phyloP scores from a whole-genome alignment of 2,113 vertebrate genomes.

The Rhagologus leucostigma region DNA sequence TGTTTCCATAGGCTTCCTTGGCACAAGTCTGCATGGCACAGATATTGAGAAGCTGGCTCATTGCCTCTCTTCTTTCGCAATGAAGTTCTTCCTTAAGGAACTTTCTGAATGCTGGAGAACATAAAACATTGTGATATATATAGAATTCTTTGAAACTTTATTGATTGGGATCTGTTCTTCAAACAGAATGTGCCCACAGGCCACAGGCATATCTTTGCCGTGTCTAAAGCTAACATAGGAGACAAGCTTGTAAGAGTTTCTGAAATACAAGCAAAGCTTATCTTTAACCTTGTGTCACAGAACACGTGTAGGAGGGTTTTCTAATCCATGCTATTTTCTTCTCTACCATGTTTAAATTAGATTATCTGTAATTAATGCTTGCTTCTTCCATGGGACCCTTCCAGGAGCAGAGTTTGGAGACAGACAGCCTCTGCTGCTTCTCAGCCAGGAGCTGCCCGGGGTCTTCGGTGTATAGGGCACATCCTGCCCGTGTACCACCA shows the following conservation, averaged over 20 bases:
- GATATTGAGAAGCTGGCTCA: background rate
- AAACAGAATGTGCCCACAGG: background rate
- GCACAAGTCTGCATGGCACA: background rate
- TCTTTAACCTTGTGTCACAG: background rate
- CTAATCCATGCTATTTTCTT: background rate
- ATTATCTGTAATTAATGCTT: background rate
- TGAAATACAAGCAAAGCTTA: background rate
- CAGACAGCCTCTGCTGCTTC: background rate
- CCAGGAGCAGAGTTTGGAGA: background rate
- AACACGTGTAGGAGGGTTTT: background rate
- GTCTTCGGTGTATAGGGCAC: background rate
- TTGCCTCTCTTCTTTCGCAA: background rate
- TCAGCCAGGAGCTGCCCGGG: background rate
- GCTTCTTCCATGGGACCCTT: background rate
- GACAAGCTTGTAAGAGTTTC: background rate
- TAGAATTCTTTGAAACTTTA: background rate
- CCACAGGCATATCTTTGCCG: accelerated
- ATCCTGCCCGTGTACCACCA: background rate
- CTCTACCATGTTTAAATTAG: background rate
- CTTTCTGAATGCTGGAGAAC: background rate
- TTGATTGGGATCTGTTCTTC: background rate
- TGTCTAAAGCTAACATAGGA: background rate
- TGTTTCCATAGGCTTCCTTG: background rate
- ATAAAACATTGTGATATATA: background rate
- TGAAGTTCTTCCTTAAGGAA: background rate